Evolutionary conservation across 1,140 invertebrate species (phyloP).

Genomic region (Diabrotica virgifera): DNA sequence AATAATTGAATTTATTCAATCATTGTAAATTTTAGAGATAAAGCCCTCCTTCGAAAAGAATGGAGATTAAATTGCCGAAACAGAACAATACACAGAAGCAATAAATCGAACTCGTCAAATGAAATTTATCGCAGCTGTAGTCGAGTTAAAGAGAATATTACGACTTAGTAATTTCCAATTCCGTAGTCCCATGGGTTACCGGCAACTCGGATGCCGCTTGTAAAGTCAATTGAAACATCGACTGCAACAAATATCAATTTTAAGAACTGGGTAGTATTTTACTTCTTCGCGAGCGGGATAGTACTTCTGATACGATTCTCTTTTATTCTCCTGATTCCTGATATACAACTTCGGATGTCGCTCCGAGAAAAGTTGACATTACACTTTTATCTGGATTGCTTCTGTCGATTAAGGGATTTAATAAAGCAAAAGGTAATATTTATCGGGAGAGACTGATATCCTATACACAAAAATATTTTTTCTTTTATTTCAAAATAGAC

Average conservation of each 20-base stretch:
- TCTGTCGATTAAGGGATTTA: too few relatives aligned
- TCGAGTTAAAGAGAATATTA: constrained; percentile 17
- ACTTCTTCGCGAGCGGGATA: too few relatives aligned
- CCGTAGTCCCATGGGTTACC: constrained; percentile 11
- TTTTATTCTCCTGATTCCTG: too few relatives aligned
- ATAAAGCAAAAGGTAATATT: too few relatives aligned
- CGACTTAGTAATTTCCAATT: constrained; percentile 17
- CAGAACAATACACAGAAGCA: constrained; percentile 4
- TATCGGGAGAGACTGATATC: too few relatives aligned
- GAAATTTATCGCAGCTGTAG: constrained; percentile 13
- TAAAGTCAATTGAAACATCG: constrained; percentile 20
- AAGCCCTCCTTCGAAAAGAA: constrained; percentile 1
- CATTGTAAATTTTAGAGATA: constrained; percentile 3
- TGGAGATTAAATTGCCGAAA: constrained; percentile 2
- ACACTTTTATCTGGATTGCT: too few relatives aligned
- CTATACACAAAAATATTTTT: too few relatives aligned
- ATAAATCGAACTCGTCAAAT: constrained; percentile 18
- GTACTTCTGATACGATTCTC: too few relatives aligned
- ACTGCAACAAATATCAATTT: constrained; percentile 24
- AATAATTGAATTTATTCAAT: background rate
- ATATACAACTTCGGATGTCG: too few relatives aligned
- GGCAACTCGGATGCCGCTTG: constrained; percentile 4
- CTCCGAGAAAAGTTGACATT: too few relatives aligned
- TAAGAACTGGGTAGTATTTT: background rate
- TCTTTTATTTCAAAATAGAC: too few relatives aligned